Evolutionary conservation across 2,888 invertebrate genomes (phyloP), one percentile per base, ranked within the genome.

Genomic region (Conomelus anceps): DNA sequence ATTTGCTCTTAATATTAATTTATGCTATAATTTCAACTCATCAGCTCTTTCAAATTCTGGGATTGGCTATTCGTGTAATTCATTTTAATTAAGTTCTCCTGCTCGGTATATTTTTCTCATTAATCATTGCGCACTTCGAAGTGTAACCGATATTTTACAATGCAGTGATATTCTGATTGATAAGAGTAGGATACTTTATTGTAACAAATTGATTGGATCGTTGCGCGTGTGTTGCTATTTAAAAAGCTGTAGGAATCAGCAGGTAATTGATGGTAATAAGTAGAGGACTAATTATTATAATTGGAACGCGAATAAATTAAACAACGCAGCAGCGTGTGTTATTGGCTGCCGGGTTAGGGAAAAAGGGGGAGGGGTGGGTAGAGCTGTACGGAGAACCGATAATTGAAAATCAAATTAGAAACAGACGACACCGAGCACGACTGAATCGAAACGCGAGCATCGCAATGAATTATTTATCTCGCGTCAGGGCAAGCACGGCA

Each of bases 381-480:
- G 63, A 63, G 63, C 63, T 63, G 63, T 63, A 63, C 63, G n/a
- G 63, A 63, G 63, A 63, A 63, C 63, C 86, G 86, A 86, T 86
- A 86, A 86, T 86, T 86, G 86, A 86, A 86, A 86, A 86, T 86
- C 86, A 86, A 86, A 86, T 86, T 86, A 86, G 86, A 86, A 86
- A 86, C 86, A 29, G 86, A 63, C 24, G 86, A 86, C 86, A 86
- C 26, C 29, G 86, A 24, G 63, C 63, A 63, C 63, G 63, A 63
- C 63, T 63, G 29, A 86, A 86, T 86, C 29, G 86, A 86, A 86
- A 86, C 86, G 29, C 86, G 86, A 26, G 86, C 24, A 86, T 86
- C 17, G 86, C 86, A 23, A 86, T 86, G 86, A 86, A 86, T 86
- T 86, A 86, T 86, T 86, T 86, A 86, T 86, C 86, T 29, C 22